Conservation (phyloP, 2,888 invertebrate genomes). For the Coenonympha arcania region DNA sequence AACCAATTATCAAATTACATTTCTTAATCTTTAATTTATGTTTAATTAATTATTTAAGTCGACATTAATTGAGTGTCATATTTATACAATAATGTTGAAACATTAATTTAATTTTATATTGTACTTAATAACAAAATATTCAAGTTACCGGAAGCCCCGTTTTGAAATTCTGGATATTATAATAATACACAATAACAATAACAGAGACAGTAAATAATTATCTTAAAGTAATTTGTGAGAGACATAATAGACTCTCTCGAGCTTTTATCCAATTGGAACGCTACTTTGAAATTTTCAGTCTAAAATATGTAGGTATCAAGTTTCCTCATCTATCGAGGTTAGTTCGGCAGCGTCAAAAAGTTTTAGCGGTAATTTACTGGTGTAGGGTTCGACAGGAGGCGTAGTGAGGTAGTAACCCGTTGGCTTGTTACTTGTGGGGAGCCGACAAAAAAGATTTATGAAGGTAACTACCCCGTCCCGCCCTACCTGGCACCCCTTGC, state of each 20-base stretch:
- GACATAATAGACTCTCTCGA: neutral
- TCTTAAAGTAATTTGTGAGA: neutral
- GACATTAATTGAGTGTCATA: no score
- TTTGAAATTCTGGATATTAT: no score
- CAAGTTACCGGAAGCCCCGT: neutral
- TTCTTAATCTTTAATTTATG: neutral
- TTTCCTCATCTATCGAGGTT: neutral
- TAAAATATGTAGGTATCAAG: neutral
- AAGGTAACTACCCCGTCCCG: conserved; percentile 57
- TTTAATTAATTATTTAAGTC: no score
- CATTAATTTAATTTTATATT: neutral
- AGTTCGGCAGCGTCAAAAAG: conserved; percentile 35
- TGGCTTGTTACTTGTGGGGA: conserved; percentile 67
- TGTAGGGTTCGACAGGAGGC: conserved; percentile 36
- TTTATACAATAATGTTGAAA: no score
- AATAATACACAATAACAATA: no score
- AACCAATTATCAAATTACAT: neutral
- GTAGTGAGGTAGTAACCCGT: conserved; percentile 33
- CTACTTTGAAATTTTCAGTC: neutral
- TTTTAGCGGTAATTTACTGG: conserved; percentile 59
- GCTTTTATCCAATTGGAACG: neutral
- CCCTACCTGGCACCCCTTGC: conserved; percentile 59
- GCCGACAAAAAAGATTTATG: conserved; percentile 69
- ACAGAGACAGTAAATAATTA: neutral
- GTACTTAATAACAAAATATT: neutral